Base-by-base conservation (phyloP, 1,140 invertebrate species). In the Drusus annulatus region DNA sequence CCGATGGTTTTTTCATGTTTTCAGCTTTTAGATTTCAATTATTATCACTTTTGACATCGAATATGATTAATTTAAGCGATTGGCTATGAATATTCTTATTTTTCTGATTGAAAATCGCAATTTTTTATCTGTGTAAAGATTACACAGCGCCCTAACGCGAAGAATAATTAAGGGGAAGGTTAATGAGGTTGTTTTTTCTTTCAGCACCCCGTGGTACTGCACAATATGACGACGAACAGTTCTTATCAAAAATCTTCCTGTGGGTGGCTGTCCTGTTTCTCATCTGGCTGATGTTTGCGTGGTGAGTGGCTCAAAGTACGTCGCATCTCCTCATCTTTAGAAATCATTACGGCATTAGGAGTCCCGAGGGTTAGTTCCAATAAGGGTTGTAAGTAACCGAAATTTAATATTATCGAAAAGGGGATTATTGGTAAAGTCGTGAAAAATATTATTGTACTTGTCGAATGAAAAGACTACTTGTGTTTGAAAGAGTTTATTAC, bases 201-300 rank as follows among this genome's bases (percentile, higher is more conserved):
- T 83, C 89, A 95, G 95, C 94, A 60, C 93, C 93, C n/a, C 91
- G 94, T 80, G 96, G 95, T 65, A 94, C 95, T 7, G 93, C 94
- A n/a, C 96, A 97, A 85, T 94, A 94, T 84, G 94, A 95, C 85
- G 96, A 98, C 86, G 97, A 99, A 86, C 95, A 97, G 87, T 96
- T 96, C 86, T 89, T 99, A 62, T 98, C 97, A 0, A 97, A 97
- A 91, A 91, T 98, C 83, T 99, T 99, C 90, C 90, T 99, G 23
- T 98, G 95, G 93, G 92, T 99, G 79, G 97, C 97, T 51, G 89
- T 98, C 68, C 85, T 98, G 74, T 98, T 98, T 88, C 94, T 99
- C 83, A 90, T 95, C 80, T 99, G 97, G 97, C 91, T 99, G 71
- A 88, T 99, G 45, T 92, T 98, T 86, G 97, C 97, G 84, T 99